A percentile compares a stretch with the other conserved stretches of the same genome.
These are phyloP conservation scores for Anser cygnoides DNA, from an alignment of 2,113 vertebrate genomes.

Conservation along the genomic window DNA sequence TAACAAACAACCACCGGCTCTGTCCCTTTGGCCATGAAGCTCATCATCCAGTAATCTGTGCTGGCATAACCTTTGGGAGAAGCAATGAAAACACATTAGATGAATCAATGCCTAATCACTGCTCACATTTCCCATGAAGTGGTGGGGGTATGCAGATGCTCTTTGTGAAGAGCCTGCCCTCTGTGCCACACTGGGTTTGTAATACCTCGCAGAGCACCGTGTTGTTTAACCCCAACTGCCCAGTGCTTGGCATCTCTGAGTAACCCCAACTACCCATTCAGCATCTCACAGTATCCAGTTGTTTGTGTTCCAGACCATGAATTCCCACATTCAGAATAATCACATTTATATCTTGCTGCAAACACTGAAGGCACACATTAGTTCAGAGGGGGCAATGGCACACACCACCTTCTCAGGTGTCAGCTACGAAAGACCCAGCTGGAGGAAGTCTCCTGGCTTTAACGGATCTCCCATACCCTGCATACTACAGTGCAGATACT, in stretches of 20 bases:
- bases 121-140: neutral
- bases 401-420: neutral
- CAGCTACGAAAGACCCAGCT: neutral
- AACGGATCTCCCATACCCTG: neutral
- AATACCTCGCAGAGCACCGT: fast-evolving
- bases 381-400: neutral
- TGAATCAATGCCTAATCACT: fast-evolving
- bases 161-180: neutral
- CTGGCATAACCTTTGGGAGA: constrained; percentile 73
- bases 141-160: neutral
- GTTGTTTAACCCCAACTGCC: neutral
- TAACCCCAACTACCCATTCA: neutral
- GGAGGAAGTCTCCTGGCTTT: neutral
- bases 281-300: neutral
- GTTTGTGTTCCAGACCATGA: neutral
- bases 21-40: constrained; percentile 69
- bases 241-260: neutral
- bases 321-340: neutral
- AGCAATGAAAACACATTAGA: neutral
- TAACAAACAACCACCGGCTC: constrained; percentile 75
- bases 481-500: neutral
- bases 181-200: neutral
- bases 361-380: neutral
- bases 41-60: constrained; percentile 69
- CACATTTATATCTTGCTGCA: neutral